phyloP scores from a whole-genome alignment of 1,140 invertebrate species.

The Drosophila malerkotliana region DNA sequence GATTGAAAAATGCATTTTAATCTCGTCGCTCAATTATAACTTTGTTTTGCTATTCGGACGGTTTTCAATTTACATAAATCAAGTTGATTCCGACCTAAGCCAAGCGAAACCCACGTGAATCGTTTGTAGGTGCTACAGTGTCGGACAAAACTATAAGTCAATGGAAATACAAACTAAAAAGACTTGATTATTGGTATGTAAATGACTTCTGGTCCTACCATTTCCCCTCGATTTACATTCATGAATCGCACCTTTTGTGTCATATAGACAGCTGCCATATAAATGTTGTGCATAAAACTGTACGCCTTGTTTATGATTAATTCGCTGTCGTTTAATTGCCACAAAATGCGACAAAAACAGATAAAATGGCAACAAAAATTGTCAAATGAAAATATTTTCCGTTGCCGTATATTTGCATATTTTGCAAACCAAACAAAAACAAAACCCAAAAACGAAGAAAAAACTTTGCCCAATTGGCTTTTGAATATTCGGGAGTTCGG shows the following conservation, averaged over 20 bases:
- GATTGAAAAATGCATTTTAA: constrained; percentile 43
- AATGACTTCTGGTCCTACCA: no score
- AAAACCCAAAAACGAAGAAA: constrained; percentile 3
- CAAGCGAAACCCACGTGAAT: constrained; percentile 30
- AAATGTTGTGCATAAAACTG: constrained; percentile 28
- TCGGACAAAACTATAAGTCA: not conserved
- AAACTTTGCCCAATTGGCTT: constrained; percentile 46
- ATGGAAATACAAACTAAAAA: not conserved
- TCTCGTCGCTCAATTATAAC: constrained; percentile 42
- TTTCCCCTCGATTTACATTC: not conserved
- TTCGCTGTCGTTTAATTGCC: constrained; percentile 50
- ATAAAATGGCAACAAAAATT: constrained; percentile 32
- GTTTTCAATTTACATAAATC: constrained; percentile 51
- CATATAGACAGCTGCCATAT: constrained; percentile 36
- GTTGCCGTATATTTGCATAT: constrained; percentile 36
- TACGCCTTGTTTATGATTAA: constrained; percentile 49
- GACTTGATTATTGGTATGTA: no score
- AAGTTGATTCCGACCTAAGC: constrained; percentile 38
- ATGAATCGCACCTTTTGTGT: not conserved
- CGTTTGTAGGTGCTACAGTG: constrained; percentile 23
- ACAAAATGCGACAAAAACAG: constrained; percentile 52
- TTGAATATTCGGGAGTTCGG: constrained; percentile 37
- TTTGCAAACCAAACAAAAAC: constrained; percentile 6
- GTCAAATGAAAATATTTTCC: constrained; percentile 39
- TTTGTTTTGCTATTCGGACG: constrained; percentile 33